phyloP scores from a whole-genome alignment of 2,797 vertebrate species.

The Apogon talboti region DNA sequence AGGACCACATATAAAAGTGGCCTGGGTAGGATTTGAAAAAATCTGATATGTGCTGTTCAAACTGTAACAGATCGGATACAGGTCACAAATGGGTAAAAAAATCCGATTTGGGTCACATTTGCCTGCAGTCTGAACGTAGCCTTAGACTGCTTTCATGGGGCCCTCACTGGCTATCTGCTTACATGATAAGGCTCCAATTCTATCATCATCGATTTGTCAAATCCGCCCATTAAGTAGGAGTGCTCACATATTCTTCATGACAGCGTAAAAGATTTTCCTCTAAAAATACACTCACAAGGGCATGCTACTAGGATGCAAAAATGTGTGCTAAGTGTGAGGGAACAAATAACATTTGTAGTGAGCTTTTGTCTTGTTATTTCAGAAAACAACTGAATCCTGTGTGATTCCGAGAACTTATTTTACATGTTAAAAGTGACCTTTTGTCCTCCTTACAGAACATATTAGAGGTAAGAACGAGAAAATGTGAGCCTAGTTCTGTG shows the following conservation, averaged over 20 bases:
- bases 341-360: conserved; percentile 57
- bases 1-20: no score
- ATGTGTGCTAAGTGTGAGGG: conserved; percentile 52
- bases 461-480: background rate
- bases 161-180: conserved; percentile 46
- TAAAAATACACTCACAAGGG: conserved; percentile 64
- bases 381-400: background rate
- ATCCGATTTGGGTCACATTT: no score
- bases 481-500: conserved; percentile 12
- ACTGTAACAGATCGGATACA: no score
- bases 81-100: no score
- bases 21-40: no score
- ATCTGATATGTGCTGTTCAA: no score
- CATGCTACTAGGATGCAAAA: conserved; percentile 37
- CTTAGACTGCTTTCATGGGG: conserved; percentile 43
- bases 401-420: conserved; percentile 12
- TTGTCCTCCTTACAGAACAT: conserved; percentile 8
- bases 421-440: conserved; percentile 18
- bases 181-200: conserved; percentile 57
- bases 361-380: conserved; percentile 23
- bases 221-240: conserved; percentile 63
- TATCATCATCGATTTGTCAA: conserved; percentile 69
- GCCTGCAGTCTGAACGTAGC: no score
- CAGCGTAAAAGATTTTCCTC: conserved; percentile 61
- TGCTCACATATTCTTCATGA: conserved; percentile 50